These are phyloP conservation scores for Drosophila micromelanica DNA, from an alignment of 1,140 invertebrate species.

Conservation along the genomic window DNA sequence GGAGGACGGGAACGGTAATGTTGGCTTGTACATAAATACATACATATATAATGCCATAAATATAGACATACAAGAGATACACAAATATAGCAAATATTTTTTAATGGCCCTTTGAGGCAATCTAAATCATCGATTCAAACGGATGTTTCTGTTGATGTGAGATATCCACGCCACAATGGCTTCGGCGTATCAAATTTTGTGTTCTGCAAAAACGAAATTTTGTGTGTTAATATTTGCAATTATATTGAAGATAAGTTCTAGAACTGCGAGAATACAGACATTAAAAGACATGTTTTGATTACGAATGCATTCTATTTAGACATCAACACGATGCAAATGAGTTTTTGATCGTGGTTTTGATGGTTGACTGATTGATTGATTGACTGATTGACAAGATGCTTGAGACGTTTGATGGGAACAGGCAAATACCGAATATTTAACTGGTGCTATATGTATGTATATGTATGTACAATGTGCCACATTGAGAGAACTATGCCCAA, in stretches of 20 bases:
- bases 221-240: slow-evolving; percentile 25
- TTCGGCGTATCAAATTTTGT: slow-evolving; percentile 82
- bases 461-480: slow-evolving; percentile 58
- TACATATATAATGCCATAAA: slow-evolving; percentile 39
- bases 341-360: slow-evolving; percentile 29
- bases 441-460: slow-evolving; percentile 44
- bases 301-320: slow-evolving; percentile 41
- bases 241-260: slow-evolving; percentile 8
- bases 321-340: slow-evolving; percentile 52
- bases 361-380: slow-evolving; percentile 33
- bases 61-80: slow-evolving; percentile 38
- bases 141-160: slow-evolving; percentile 83
- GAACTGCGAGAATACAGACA: slow-evolving; percentile 23
- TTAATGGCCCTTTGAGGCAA: background rate
- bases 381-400: slow-evolving; percentile 31
- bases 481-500: slow-evolving; percentile 63
- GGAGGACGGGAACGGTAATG: slow-evolving; percentile 38
- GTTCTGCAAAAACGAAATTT: slow-evolving; percentile 69
- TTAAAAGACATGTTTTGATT: slow-evolving; percentile 28
- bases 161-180: slow-evolving; percentile 80
- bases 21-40: slow-evolving; percentile 50
- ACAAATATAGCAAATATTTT: slow-evolving; percentile 51
- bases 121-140: slow-evolving; percentile 82
- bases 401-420: slow-evolving; percentile 46
- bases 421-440: slow-evolving; percentile 35